These are phyloP conservation scores for Diploscapter pachys DNA, from an alignment of 1,140 invertebrate genomes.

Conservation along the genomic window DNA sequence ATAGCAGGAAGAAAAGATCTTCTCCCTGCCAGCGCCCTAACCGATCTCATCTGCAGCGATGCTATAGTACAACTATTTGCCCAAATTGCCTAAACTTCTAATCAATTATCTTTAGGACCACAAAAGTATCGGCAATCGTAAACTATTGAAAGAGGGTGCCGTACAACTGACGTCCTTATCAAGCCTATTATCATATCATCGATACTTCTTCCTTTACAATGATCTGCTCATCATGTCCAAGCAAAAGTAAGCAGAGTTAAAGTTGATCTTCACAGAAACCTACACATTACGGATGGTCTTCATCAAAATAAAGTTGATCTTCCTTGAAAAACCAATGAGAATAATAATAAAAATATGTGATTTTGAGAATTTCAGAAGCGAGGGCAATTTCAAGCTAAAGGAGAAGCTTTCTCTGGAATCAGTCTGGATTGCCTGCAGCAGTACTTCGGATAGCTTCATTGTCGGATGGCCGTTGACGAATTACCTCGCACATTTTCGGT, in stretches of 20 bases:
- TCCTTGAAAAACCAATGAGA: background rate
- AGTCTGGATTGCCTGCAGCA: slow-evolving; percentile 61
- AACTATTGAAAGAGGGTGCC: slow-evolving; percentile 39
- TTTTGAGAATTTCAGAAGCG: slow-evolving; percentile 42
- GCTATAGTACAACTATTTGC: background rate
- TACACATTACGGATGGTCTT: background rate
- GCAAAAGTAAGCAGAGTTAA: slow-evolving; percentile 60
- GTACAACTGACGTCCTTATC: slow-evolving; percentile 51
- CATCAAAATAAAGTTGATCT: background rate
- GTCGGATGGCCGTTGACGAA: slow-evolving; percentile 63
- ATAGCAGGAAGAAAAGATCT: slow-evolving; percentile 6
- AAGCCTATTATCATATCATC: slow-evolving; percentile 56
- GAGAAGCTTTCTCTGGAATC: slow-evolving; percentile 61
- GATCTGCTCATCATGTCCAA: slow-evolving; percentile 63
- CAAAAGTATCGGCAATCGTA: slow-evolving; percentile 10
- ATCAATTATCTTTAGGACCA: slow-evolving; percentile 2
- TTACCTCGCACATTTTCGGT: slow-evolving; percentile 61
- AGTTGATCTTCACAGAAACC: background rate
- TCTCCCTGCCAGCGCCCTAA: slow-evolving; percentile 3
- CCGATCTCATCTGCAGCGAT: background rate
- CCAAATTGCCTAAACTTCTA: background rate
- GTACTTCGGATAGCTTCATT: slow-evolving; percentile 59
- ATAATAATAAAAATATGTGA: slow-evolving; percentile 53
- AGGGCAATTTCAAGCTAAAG: slow-evolving; percentile 61
- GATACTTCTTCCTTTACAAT: slow-evolving; percentile 63